Conservation (phyloP, 2,888 invertebrate genomes). For the Andrena flavipes region DNA sequence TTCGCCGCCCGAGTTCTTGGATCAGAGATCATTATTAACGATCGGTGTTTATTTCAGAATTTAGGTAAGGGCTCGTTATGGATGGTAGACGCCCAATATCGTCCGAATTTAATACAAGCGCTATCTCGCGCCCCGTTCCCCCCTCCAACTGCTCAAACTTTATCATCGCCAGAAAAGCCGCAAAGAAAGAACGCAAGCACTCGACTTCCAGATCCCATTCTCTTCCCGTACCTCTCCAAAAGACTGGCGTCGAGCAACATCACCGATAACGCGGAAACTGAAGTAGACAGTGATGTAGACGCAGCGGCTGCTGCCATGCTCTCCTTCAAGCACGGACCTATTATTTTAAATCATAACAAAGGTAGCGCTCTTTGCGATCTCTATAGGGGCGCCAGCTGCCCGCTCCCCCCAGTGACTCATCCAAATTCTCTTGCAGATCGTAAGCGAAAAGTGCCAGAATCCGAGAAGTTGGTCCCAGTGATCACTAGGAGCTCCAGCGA, state of each 20-base stretch:
- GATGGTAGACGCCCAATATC: constrained; percentile 97
- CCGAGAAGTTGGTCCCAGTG: constrained; percentile 86
- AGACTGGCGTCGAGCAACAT: constrained; percentile 86
- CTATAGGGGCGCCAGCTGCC: not conserved
- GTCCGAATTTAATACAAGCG: constrained; percentile 95
- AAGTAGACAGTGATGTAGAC: constrained; percentile 88
- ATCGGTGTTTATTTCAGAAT: constrained; percentile 87
- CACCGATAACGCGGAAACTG: constrained; percentile 85
- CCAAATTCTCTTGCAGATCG: constrained; percentile 75
- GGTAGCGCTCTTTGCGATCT: constrained; percentile 64
- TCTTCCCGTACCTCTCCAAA: constrained; percentile 94
- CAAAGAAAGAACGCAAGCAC: constrained; percentile 79
- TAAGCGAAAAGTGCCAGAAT: constrained; percentile 78
- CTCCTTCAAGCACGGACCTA: constrained; percentile 94
- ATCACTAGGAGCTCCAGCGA: constrained; percentile 96
- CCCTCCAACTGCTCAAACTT: constrained; percentile 84
- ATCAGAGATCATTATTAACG: too few species aligned
- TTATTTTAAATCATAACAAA: constrained; percentile 86
- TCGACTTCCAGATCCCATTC: constrained; percentile 90
- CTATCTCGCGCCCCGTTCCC: constrained; percentile 95
- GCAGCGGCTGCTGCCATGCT: constrained; percentile 94
- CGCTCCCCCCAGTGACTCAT: too few species aligned
- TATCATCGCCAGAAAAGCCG: constrained; percentile 80
- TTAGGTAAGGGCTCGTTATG: constrained; percentile 97
- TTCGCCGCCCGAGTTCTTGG: not conserved